Evolutionary conservation across 2,888 invertebrate species (phyloP), one percentile per base, ranked within the genome.

Genomic region (Archaeoteleia sp.): DNA sequence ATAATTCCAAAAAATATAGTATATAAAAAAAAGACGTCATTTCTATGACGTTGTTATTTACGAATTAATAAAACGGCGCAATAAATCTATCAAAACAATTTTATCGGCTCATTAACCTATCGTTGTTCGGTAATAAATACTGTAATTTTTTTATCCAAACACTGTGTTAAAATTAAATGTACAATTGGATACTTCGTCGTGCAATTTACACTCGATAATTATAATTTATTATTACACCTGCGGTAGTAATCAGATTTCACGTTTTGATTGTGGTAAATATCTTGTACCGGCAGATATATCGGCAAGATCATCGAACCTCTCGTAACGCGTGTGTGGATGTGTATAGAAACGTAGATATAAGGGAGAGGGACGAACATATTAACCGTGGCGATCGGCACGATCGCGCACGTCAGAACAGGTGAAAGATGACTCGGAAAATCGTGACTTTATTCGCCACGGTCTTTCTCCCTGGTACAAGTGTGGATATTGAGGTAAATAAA

Each of bases 391-490:
- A 37, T 37, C 37, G n/a, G 15, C 37, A 2, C 30, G 32, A 57
- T 61, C 51, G 23, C 14, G 32, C 17, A 27, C 29, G 51, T 61
- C 51, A 39, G 51, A 34, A 14, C 53, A 45, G 61, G 45, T 61
- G 40, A 61, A 61, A 53, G 61, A 61, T 61, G 61, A 46, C 61
- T 53, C 40, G 53, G 40, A 53, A 53, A 61, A 53, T 46, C 61
- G 61, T 61, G 51, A 60, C 43, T 49, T 27, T 14, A 48, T 48
- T 30, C 7, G n/a, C n/a, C 37, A 51, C 23, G 25, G 14, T 58
- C 15, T 55, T 45, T 15, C 30, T n/a, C n/a, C n/a, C 29, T 29
- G 1, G 46, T 15, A 27, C 15, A 27, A 43, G 32, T 39, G 58
- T 42, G 35, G 45, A 32, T 55, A 13, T 27, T 25, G 34, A 29